Evolutionary conservation across 2,113 vertebrate species (phyloP).

Genomic region (Felis catus): F.catus_Fca126_mat1.0 CM031419.1:136078501-136079000

Average conservation of each 20-base stretch:
- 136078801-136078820: no score
- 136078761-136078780: no score
- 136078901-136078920: neutral
- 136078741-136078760: no score
- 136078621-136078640: neutral
- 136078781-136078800: no score
- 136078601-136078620: neutral
- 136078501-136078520: neutral
- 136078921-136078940: conserved; percentile 5
- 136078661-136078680: neutral
- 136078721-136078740: no score
- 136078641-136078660: neutral
- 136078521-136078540: neutral
- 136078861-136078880: neutral
- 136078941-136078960: neutral
- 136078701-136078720: no score
- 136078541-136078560: neutral
- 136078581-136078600: neutral
- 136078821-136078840: no score
- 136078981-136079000: conserved; percentile 14
- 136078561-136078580: neutral
- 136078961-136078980: neutral
- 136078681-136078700: no score
- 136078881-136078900: neutral
- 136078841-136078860: neutral